Conservation (phyloP, 2,113 vertebrate species). For the Hydrochoerus hydrochaeris region DNA sequence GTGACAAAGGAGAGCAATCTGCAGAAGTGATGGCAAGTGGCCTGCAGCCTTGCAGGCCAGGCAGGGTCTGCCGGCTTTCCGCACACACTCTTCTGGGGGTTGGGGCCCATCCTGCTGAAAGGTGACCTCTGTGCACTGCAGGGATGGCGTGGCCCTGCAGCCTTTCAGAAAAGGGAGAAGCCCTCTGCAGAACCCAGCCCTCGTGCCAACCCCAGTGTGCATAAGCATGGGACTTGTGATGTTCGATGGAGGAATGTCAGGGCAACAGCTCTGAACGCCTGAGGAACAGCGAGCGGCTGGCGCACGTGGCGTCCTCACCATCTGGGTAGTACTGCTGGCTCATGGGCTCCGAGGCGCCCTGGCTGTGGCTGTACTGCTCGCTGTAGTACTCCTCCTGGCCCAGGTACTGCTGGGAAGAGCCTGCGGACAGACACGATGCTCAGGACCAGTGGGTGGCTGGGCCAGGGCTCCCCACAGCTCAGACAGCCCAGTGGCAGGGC, state of each 20-base stretch:
- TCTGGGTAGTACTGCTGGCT: slow-evolving; percentile 97
- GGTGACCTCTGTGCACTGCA: rapidly evolving
- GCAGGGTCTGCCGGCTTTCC: background rate
- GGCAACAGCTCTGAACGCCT: rapidly evolving
- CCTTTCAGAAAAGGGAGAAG: background rate
- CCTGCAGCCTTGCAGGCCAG: background rate
- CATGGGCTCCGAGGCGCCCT: slow-evolving; percentile 94
- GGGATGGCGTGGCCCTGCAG: background rate
- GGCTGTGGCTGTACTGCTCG: slow-evolving; percentile 94
- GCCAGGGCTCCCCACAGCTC: background rate
- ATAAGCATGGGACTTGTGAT: rapidly evolving
- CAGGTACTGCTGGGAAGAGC: slow-evolving; percentile 95
- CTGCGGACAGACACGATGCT: slow-evolving; percentile 83
- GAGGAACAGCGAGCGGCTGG: background rate
- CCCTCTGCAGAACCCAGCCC: background rate
- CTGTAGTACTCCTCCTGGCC: slow-evolving; percentile 98
- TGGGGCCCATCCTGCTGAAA: rapidly evolving
- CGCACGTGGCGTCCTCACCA: slow-evolving; percentile 86
- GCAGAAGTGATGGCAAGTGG: rapidly evolving
- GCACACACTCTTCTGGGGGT: background rate
- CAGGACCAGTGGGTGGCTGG: background rate
- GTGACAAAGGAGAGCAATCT: rapidly evolving
- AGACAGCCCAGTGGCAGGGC: background rate
- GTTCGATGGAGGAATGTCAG: background rate
- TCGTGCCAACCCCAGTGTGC: rapidly evolving